Percentiles rank a stretch among this genome's conserved stretches.
phyloP scores from a whole-genome alignment of 2,888 invertebrate genomes.

The Pristionchus japonicus region DNA sequence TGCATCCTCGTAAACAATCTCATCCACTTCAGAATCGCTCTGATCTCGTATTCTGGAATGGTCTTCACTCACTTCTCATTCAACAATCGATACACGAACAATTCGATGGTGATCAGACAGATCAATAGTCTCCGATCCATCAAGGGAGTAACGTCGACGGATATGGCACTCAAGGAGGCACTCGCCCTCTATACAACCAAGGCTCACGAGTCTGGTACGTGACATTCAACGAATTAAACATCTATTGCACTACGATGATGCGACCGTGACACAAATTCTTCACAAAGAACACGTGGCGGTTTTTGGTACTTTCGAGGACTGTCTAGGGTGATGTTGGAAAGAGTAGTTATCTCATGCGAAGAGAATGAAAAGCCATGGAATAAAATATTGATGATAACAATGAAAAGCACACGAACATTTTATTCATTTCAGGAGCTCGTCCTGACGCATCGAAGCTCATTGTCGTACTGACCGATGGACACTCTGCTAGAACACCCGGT shows the following conservation, averaged over 20 bases:
- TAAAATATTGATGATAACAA: neutral
- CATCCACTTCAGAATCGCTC: constrained; percentile 58
- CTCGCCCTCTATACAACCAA: constrained; percentile 62
- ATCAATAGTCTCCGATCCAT: constrained; percentile 65
- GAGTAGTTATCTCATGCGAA: neutral
- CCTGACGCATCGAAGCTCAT: constrained; percentile 66
- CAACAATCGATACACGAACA: constrained; percentile 67
- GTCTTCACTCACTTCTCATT: constrained; percentile 71
- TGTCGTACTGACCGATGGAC: constrained; percentile 73
- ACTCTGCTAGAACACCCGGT: constrained; percentile 60
- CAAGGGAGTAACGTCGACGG: constrained; percentile 71
- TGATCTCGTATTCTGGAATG: constrained; percentile 70
- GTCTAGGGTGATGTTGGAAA: neutral
- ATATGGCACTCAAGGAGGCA: constrained; percentile 66
- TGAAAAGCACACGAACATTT: neutral
- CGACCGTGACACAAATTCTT: neutral
- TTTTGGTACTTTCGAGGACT: constrained; percentile 30
- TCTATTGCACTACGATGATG: neutral
- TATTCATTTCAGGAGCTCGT: constrained; percentile 56
- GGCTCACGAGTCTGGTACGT: constrained; percentile 53
- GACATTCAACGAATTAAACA: neutral
- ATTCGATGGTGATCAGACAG: constrained; percentile 66
- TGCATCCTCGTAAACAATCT: neutral
- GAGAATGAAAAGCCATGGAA: too few relatives aligned
- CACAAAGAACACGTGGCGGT: neutral